Evolutionary conservation across 1,140 invertebrate genomes (phyloP), one percentile per base, ranked within the genome.

Genomic region (Nephila pilipes): DNA sequence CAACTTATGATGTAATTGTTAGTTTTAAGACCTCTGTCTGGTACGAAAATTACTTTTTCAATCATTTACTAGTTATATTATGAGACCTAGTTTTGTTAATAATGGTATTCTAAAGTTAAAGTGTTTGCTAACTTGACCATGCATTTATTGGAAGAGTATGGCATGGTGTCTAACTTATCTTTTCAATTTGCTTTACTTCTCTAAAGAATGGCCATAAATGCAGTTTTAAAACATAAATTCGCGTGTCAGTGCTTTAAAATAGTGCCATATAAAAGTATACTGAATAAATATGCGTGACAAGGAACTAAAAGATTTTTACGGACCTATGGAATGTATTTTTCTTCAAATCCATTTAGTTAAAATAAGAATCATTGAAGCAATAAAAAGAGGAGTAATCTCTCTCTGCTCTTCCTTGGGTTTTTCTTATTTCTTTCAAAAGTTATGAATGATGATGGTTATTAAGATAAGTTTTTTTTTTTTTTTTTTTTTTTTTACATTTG

Each of bases 391-490:
- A 55, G 38, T 16, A 81, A 81, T 81, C 80, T 54, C 10, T 46
- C 46, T 46, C 5, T 46, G 46, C 46, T 46, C 20, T 20, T 83
- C 79, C 18, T 25, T 54, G 20, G 2, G 6, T 83, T 83, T 83
- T 83, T 83, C 29, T 46, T 46, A 38, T 25, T 83, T n/a, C 80
- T 83, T 83, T 55, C 38, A 14, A 54, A 81, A 83, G 46, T 83
- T 55, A 83, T 55, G 80, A 83, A 55, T 55, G 80, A 83, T 83
- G 80, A 83, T 29, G 80, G 22, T 83, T 83, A 83, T 83, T 83
- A 83, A 83, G 80, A 83, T 18, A 8, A 10, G 38, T n/a, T 54
- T 55, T 81, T 46, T n/a, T n/a, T n/a, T n/a, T n/a, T n/a, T n/a
- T n/a, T n/a, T n/a, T n/a, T 54, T n/a, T n/a, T n/a, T n/a, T 75